phyloP scores from a whole-genome alignment of 2,113 vertebrate genomes.

The Hiodon alosoides region DNA sequence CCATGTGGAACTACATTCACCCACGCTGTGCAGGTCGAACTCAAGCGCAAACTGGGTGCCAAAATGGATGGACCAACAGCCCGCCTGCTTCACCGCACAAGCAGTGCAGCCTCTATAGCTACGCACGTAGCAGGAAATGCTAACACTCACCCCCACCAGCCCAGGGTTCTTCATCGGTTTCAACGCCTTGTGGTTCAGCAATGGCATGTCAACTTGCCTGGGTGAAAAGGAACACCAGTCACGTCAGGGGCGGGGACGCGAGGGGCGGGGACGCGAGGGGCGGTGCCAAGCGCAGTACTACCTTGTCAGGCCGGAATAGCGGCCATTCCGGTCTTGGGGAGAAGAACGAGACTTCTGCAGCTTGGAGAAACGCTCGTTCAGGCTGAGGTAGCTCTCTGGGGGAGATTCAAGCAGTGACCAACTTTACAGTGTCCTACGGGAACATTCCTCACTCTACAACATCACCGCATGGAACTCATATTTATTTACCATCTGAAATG shows the following conservation, averaged over 20 bases:
- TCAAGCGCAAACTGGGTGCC: no score
- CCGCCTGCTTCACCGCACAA: neutral
- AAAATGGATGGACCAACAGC: no score
- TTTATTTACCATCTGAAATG: no score
- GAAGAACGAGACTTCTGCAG: conserved; percentile 37
- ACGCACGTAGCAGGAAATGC: neutral
- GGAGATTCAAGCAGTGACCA: neutral
- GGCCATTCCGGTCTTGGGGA: conserved; percentile 40
- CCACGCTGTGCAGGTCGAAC: no score
- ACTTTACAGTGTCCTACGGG: no score
- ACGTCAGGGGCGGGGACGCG: neutral
- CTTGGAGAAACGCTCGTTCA: conserved; percentile 43
- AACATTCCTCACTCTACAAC: no score
- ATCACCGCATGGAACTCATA: no score
- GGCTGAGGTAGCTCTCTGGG: conserved; percentile 35
- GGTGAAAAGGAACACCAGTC: neutral
- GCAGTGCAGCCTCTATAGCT: neutral
- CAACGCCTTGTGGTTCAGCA: conserved; percentile 36
- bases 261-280: neutral
- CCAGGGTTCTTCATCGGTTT: conserved; percentile 44
- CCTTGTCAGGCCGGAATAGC: conserved; percentile 35
- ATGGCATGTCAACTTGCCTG: conserved; percentile 45
- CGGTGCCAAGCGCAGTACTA: neutral
- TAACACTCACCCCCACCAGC: conserved; percentile 35
- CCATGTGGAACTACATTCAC: no score